phyloP scores from a whole-genome alignment of 2,888 invertebrate species.

The Arenicola marina region DNA sequence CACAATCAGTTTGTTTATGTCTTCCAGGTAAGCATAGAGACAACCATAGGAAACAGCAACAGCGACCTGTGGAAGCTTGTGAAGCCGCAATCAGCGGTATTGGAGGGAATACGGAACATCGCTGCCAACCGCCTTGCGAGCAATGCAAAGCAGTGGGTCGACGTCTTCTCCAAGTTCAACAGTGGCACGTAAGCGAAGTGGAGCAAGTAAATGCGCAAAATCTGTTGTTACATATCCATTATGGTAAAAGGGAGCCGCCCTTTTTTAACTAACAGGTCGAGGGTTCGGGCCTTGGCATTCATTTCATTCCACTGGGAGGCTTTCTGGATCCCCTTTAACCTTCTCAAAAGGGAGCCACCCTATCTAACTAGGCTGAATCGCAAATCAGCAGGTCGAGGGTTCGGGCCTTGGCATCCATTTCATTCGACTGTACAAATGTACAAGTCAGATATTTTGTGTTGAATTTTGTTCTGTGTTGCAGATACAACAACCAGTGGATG shows the following conservation, averaged over 20 bases:
- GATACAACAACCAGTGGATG: constrained; percentile 86
- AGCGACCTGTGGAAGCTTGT: constrained; percentile 72
- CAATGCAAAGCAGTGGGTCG: constrained; percentile 76
- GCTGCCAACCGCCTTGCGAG: constrained; percentile 81
- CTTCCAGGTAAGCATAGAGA: constrained; percentile 72
- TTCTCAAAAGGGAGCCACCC: too few relatives aligned
- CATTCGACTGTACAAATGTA: background rate
- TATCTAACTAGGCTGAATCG: too few relatives aligned
- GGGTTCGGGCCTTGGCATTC: too few relatives aligned
- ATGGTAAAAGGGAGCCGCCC: too few relatives aligned
- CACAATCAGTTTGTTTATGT: too few relatives aligned
- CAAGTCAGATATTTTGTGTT: background rate
- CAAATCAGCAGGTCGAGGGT: too few relatives aligned
- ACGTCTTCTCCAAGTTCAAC: constrained; percentile 72
- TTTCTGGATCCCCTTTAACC: too few relatives aligned
- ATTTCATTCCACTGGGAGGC: too few relatives aligned
- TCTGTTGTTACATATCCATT: too few relatives aligned
- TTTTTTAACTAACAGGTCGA: too few relatives aligned
- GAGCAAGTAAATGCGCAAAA: background rate
- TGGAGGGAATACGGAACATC: constrained; percentile 71
- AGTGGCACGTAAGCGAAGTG: constrained; percentile 69
- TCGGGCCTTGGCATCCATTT: too few relatives aligned
- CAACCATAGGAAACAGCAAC: constrained; percentile 78
- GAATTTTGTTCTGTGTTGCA: constrained; percentile 30
- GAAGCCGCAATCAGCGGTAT: constrained; percentile 54